Evolutionary conservation across 2,888 invertebrate species (phyloP).

Genomic region (Andrena fulva): DNA sequence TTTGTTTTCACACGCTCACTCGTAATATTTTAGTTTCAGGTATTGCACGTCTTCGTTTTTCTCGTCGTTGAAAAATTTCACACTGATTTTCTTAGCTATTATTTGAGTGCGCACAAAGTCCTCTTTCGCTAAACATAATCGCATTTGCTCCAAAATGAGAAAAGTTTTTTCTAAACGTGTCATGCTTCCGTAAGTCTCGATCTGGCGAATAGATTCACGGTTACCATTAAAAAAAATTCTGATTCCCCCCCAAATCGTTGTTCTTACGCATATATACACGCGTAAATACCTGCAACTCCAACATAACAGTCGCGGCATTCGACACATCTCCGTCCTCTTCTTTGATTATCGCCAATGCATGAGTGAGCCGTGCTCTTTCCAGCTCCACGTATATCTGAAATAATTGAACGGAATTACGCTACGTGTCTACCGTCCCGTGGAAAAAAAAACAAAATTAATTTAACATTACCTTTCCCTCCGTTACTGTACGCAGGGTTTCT

Average conservation of each 20-base stretch:
- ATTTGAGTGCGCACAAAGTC: constrained; percentile 99
- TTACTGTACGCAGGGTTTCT: constrained; percentile 97
- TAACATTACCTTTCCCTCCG: constrained; percentile 94
- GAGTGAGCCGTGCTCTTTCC: constrained; percentile 97
- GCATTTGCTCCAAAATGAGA: constrained; percentile 99
- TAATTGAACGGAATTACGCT: constrained; percentile 22
- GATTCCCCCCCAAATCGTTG: background rate
- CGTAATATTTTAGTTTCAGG: constrained; percentile 90
- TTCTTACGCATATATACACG: background rate
- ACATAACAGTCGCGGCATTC: constrained; percentile 97
- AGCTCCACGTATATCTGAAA: constrained; percentile 99
- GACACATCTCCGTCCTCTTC: constrained; percentile 93
- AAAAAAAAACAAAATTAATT: background rate
- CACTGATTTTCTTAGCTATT: constrained; percentile 99
- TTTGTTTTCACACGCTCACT: constrained; percentile 79
- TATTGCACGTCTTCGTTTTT: constrained; percentile 86
- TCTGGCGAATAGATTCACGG: constrained; percentile 74
- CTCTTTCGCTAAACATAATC: constrained; percentile 96
- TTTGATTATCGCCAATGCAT: constrained; percentile 93
- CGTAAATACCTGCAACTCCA: constrained; percentile 92
- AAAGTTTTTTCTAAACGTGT: constrained; percentile 98
- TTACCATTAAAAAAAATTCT: background rate
- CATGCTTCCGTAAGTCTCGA: constrained; percentile 99
- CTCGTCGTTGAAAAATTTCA: constrained; percentile 97
- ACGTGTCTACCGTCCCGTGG: background rate